Conservation (phyloP, 2,888 invertebrate species). For the Seladonia tumulorum region DNA sequence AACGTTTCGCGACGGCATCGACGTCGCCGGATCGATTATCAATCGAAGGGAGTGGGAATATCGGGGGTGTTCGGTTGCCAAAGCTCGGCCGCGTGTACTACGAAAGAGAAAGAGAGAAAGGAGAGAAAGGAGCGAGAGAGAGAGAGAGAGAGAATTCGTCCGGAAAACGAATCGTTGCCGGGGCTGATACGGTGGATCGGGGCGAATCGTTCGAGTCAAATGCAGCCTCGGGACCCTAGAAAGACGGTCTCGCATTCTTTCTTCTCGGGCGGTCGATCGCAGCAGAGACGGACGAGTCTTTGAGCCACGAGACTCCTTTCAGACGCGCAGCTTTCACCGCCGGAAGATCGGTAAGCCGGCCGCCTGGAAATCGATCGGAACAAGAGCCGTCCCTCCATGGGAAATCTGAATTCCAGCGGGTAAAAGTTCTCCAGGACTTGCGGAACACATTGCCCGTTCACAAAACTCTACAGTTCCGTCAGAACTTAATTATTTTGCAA, state of each 20-base stretch:
- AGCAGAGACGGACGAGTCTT: constrained; percentile 23
- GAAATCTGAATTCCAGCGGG: neutral
- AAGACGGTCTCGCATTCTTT: constrained; percentile 30
- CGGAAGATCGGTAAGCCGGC: constrained; percentile 27
- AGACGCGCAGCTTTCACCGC: constrained; percentile 13
- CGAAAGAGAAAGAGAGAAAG: neutral
- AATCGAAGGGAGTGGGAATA: constrained; percentile 9
- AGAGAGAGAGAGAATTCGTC: neutral
- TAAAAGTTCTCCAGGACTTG: neutral
- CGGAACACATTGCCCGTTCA: neutral
- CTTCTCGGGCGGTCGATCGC: constrained; percentile 18
- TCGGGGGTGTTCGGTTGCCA: neutral
- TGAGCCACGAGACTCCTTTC: constrained; percentile 38
- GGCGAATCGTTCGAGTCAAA: constrained; percentile 24
- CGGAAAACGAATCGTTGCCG: constrained; percentile 23
- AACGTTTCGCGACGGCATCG: constrained; percentile 15
- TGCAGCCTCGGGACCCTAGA: constrained; percentile 9
- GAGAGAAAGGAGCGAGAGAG: neutral
- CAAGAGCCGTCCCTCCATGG: neutral
- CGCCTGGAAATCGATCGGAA: neutral
- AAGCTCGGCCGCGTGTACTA: neutral
- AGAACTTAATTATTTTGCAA: neutral
- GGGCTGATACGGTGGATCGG: neutral
- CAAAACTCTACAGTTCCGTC: neutral
- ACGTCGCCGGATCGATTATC: constrained; percentile 27